phyloP scores from a whole-genome alignment of 2,113 vertebrate genomes.

The Platysteira castanea region DNA sequence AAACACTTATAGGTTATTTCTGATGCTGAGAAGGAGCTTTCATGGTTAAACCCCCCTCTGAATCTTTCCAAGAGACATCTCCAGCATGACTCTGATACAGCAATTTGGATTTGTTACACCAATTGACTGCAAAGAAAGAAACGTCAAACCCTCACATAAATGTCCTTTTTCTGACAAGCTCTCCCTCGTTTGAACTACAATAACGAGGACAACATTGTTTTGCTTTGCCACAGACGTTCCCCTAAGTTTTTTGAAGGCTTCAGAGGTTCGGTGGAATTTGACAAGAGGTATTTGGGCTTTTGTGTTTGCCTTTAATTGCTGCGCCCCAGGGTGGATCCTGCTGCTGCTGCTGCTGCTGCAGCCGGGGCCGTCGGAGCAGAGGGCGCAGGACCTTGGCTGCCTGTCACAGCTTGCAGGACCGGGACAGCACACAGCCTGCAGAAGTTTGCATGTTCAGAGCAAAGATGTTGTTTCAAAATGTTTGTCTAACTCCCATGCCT shows the following conservation, averaged over 20 bases:
- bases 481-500: background rate
- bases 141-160: background rate
- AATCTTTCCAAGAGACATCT: background rate
- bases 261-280: slow-evolving; percentile 32
- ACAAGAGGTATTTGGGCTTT: slow-evolving; percentile 11
- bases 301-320: background rate
- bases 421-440: background rate
- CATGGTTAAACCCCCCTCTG: background rate
- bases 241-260: background rate
- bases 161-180: background rate
- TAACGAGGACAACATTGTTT: background rate
- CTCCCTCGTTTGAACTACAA: background rate
- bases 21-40: background rate
- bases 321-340: background rate
- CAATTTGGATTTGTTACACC: background rate
- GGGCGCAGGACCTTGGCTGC: background rate
- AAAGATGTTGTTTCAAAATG: background rate
- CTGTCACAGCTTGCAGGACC: background rate
- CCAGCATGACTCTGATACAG: background rate
- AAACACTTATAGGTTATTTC: background rate
- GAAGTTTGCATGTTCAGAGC: background rate
- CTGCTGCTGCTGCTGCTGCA: background rate
- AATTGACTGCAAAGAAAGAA: background rate
- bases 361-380: background rate
- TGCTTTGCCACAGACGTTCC: background rate